A percentile compares a stretch with the other conserved stretches of the same genome.
Evolutionary conservation across 2,888 invertebrate genomes (phyloP).

Genomic region (Argyra leucocephala): DNA sequence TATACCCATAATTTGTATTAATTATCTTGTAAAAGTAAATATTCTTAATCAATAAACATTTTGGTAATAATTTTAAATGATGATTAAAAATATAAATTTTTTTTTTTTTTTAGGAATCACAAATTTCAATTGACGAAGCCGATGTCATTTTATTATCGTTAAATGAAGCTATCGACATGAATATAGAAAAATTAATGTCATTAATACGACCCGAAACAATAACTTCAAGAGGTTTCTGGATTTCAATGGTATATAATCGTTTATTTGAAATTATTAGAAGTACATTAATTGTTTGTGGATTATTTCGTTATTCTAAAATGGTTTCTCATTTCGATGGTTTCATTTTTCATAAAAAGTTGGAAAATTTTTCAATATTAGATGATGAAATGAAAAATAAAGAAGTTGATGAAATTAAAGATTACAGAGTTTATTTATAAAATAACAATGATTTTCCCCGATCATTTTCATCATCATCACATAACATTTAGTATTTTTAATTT

Average conservation of each 20-base stretch:
- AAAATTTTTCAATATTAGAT: constrained; percentile 12
- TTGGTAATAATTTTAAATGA: no score
- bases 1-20: constrained; percentile 14
- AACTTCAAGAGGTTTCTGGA: constrained; percentile 18
- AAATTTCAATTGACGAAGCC: constrained; percentile 21
- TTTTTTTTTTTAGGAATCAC: constrained; percentile 15
- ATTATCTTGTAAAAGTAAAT: constrained; percentile 18
- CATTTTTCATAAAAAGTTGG: constrained; percentile 21
- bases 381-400: constrained; percentile 3
- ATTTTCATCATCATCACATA: not conserved
- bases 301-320: constrained; percentile 14
- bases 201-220: constrained; percentile 14
- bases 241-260: constrained; percentile 17
- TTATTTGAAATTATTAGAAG: constrained; percentile 13
- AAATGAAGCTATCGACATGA: constrained; percentile 9
- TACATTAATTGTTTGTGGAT: constrained; percentile 16
- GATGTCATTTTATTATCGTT: constrained; percentile 19
- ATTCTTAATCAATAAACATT: not conserved
- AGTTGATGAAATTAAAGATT: not conserved
- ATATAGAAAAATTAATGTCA: constrained; percentile 12
- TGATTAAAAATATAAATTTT: not conserved
- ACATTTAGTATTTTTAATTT: no score
- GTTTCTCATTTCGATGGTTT: constrained; percentile 18
- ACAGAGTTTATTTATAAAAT: not conserved
- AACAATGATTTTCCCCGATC: no score